A percentile compares a stretch with the other conserved stretches of the same genome.
phyloP scores from a whole-genome alignment of 2,113 vertebrate species.

The Scopus umbretta region DNA sequence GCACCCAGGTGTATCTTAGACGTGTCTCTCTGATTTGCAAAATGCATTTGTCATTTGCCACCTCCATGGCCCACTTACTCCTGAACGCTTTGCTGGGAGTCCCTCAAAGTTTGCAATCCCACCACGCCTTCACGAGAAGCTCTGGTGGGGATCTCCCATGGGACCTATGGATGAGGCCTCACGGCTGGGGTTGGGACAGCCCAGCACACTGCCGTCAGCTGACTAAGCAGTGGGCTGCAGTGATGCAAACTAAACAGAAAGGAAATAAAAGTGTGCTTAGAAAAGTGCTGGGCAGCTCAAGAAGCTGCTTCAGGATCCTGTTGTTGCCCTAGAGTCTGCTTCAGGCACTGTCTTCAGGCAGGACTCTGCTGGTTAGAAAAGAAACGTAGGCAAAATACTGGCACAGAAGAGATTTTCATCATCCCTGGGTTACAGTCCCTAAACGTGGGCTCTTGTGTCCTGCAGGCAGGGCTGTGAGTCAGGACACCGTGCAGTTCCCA shows the following conservation, averaged over 20 bases:
- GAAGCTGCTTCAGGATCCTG: not conserved
- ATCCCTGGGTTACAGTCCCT: not conserved
- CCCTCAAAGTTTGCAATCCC: not conserved
- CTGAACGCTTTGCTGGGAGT: not conserved
- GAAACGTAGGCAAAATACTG: not conserved
- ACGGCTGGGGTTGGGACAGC: not conserved
- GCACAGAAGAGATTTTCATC: not conserved
- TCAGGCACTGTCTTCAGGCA: not conserved
- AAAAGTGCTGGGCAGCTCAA: not conserved
- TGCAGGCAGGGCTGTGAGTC: not conserved
- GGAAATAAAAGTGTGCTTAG: not conserved
- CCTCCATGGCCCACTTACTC: fast-evolving
- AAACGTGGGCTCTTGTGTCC: not conserved
- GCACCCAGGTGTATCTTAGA: too few species aligned
- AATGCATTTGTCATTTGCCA: not conserved
- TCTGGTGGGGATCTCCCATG: not conserved
- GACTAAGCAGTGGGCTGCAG: not conserved
- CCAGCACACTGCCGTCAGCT: not conserved
- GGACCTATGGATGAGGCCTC: not conserved
- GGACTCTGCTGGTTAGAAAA: not conserved
- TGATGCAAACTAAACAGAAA: not conserved
- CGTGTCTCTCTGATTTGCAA: not conserved
- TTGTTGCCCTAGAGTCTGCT: not conserved
- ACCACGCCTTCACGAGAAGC: fast-evolving
- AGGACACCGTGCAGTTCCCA: not conserved